Base-by-base conservation (phyloP, 2,888 invertebrate species). In the Trissonchulus sp. region DNA sequence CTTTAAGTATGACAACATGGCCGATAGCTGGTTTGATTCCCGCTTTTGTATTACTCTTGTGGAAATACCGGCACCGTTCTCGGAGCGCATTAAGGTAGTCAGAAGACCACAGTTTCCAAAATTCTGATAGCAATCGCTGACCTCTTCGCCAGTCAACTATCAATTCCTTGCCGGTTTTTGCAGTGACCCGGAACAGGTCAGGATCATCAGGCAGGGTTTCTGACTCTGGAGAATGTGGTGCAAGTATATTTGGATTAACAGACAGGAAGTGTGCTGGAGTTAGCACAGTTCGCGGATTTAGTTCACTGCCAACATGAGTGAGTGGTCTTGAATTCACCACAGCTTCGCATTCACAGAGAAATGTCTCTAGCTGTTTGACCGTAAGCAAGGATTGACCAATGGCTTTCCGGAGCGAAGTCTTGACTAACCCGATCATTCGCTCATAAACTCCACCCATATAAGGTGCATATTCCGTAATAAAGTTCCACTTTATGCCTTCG, bases 401-500 rank as follows among this genome's bases (percentile, higher is more conserved):
- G n/a, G n/a, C n/a, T n/a, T n/a, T n/a, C n/a, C n/a, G n/a, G n/a
- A n/a, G n/a, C n/a, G n/a, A n/a, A n/a, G n/a, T n/a, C n/a, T n/a
- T n/a, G n/a, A n/a, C n/a, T n/a, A n/a, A n/a, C n/a, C n/a, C n/a
- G n/a, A n/a, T n/a, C n/a, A n/a, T n/a, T n/a, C n/a, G n/a, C n/a
- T n/a, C n/a, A n/a, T n/a, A n/a, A n/a, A n/a, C n/a, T n/a, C n/a
- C n/a, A n/a, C n/a, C n/a, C n/a, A n/a, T n/a, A n/a, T n/a, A n/a
- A n/a, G n/a, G n/a, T n/a, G n/a, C n/a, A n/a, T n/a, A n/a, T 1
- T 84, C 85, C 2, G 84, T 83, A 73, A 83, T 86, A 76, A 85
- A 86, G 18, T 78, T 78, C 81, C 82, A 82, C 0, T 74, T 28
- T 38, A 81, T 81, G 23, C 71, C 72, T 37, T 78, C 23, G 1